Base-by-base conservation (phyloP, 1,140 invertebrate species). In the Pogonomyrmex californicus region DNA sequence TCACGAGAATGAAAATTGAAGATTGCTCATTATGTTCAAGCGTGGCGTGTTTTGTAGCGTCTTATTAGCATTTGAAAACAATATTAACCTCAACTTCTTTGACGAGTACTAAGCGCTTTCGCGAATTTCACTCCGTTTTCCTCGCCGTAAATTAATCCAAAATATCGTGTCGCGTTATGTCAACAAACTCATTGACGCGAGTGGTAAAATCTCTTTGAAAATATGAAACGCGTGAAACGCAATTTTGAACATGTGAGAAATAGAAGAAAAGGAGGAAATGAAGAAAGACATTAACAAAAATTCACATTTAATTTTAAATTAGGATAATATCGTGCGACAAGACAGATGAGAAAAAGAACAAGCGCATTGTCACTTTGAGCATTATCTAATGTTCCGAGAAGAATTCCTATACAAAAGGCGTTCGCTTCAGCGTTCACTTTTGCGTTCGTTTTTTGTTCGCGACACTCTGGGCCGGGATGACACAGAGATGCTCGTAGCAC, bases 401-500 rank as follows among this genome's bases (percentile, higher is more conserved):
- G 54, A 79, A 51, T 51, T 66, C 33, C 38, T 2, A 1, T n/a
- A 79, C 47, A 79, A 79, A 79, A 33, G 47, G 56, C 41, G 30
- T 12, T 23, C 23, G 23, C 33, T 66, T 68, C 6, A 54, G n/a
- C 47, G 33, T 79, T 38, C 44, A n/a, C 33, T 66, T 66, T 66
- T 68, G 1, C 60, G 36, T 33, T 47, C 30, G 10, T 63, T 63
- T 51, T 76, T 60, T 78, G 51, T 78, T 10, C 33, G 5, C 10
- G 44, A n/a, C 41, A n/a, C 44, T 17, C 5, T 49, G 44, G 14
- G 12, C 41, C 4, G 17, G 56, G 36, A n/a, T n/a, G 30, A 23
- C 38, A 63, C 33, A 38, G 33, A 65, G 63, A 41, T 36, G 44
- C 33, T 66, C 44, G 44, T 58, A 71, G 51, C 78, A 71, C 78